These are phyloP conservation scores for Ectemnius cavifrons DNA, from an alignment of 2,888 invertebrate genomes.

Conservation along the genomic window DNA sequence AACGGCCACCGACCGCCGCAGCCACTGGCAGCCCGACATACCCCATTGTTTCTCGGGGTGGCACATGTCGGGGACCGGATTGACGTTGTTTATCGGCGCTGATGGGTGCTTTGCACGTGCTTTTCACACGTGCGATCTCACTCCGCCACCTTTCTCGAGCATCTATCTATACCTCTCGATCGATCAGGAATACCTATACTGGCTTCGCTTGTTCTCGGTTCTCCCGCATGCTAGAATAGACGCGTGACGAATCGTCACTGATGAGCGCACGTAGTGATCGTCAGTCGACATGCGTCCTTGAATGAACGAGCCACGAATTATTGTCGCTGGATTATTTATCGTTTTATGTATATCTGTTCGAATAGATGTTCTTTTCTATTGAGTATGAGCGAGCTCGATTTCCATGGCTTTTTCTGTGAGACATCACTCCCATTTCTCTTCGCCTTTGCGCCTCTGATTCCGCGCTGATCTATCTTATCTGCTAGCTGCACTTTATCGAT, in stretches of 20 bases:
- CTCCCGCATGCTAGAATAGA: background rate
- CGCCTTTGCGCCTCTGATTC: no score
- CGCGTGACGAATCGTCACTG: background rate
- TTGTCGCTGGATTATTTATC: conserved; percentile 8
- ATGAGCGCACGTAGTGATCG: no score
- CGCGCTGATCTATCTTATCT: no score
- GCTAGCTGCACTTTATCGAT: conserved; percentile 1
- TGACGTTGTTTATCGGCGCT: conserved; percentile 30
- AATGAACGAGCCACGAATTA: conserved; percentile 9
- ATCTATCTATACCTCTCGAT: background rate
- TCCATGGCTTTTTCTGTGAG: no score
- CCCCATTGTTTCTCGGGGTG: conserved; percentile 28
- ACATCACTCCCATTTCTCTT: no score
- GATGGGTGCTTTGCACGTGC: conserved; percentile 35
- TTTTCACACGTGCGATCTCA: conserved; percentile 30
- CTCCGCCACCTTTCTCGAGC: background rate
- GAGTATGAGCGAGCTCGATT: no score
- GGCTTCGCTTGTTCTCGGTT: background rate
- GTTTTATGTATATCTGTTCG: background rate
- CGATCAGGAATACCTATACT: conserved; percentile 19
- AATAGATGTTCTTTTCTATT: background rate
- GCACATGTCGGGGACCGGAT: conserved; percentile 25
- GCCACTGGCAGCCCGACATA: no score
- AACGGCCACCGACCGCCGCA: conserved; percentile 18
- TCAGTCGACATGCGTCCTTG: conserved; percentile 19